These are phyloP conservation scores for Julus scanicus DNA, from an alignment of 2,888 invertebrate genomes.

Conservation along the genomic window DNA sequence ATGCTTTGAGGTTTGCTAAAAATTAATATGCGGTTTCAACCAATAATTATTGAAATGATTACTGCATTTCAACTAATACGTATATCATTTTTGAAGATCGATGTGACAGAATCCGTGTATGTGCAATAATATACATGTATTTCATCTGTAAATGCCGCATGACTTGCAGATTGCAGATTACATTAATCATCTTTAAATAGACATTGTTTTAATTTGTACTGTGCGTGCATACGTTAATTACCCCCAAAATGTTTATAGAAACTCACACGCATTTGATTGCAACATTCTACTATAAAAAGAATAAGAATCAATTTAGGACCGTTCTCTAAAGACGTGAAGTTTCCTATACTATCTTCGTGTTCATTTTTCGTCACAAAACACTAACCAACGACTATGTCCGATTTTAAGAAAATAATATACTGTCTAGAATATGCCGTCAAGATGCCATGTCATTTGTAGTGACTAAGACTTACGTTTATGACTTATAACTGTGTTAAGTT, in stretches of 20 bases:
- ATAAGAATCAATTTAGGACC: neutral
- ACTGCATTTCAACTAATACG: neutral
- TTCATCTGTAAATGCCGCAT: slow-evolving; percentile 42
- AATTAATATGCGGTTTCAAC: neutral
- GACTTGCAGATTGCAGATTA: slow-evolving; percentile 4
- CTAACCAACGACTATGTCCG: neutral
- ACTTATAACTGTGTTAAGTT: no score
- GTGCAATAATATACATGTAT: slow-evolving; percentile 21
- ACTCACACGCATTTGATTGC: neutral
- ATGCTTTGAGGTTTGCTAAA: neutral
- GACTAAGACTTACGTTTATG: no score
- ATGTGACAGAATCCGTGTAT: slow-evolving; percentile 4
- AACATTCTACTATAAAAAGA: neutral
- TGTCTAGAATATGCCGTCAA: neutral
- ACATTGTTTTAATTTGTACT: neutral
- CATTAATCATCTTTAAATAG: neutral
- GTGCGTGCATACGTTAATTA: neutral
- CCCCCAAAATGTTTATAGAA: neutral
- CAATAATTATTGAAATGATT: neutral
- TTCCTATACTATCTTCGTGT: neutral
- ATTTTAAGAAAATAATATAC: neutral
- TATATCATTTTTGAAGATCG: neutral
- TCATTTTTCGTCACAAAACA: neutral
- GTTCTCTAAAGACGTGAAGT: neutral
- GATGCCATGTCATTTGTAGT: neutral